These are phyloP conservation scores for Zaprionus obscuricornis DNA, from an alignment of 2,888 invertebrate species.

Conservation along the genomic window DNA sequence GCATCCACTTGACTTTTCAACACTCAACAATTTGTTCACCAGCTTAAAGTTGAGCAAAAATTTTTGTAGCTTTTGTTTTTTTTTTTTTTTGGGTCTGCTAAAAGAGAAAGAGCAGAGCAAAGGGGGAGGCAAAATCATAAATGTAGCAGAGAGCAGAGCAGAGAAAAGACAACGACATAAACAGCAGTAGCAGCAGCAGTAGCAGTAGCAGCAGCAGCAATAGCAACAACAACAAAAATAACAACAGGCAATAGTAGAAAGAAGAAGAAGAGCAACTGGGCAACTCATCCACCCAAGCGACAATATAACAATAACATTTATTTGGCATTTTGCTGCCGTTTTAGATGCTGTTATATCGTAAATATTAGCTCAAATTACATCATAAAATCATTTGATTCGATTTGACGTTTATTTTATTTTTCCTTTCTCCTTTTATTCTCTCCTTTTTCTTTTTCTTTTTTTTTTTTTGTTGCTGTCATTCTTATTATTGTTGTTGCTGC, in stretches of 20 bases:
- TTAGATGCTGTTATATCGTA: slow-evolving; percentile 83
- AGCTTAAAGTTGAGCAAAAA: slow-evolving; percentile 55
- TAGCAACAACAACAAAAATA: slow-evolving; percentile 27
- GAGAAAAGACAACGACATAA: slow-evolving; percentile 29
- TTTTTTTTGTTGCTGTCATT: not conserved
- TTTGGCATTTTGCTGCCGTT: slow-evolving; percentile 81
- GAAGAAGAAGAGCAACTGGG: not conserved
- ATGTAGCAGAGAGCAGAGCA: slow-evolving; percentile 40
- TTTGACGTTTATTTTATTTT: slow-evolving; percentile 82
- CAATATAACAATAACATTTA: slow-evolving; percentile 82
- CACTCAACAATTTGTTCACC: slow-evolving; percentile 72
- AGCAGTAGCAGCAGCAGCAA: not conserved
- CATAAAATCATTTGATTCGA: slow-evolving; percentile 83
- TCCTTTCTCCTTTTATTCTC: slow-evolving; percentile 23
- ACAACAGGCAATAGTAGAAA: slow-evolving; percentile 8
- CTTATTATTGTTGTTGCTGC: too few species aligned
- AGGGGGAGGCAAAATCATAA: slow-evolving; percentile 55
- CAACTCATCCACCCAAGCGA: slow-evolving; percentile 75
- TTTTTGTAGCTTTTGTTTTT: slow-evolving; percentile 27
- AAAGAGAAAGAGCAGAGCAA: not conserved
- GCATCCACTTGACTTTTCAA: slow-evolving; percentile 61
- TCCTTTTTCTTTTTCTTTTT: slow-evolving; percentile 22
- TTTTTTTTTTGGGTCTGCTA: not conserved
- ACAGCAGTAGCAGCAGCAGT: slow-evolving; percentile 17
- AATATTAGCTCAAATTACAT: slow-evolving; percentile 83